Base-by-base conservation (phyloP, 2,113 vertebrate genomes). In the Lagopus muta region DNA sequence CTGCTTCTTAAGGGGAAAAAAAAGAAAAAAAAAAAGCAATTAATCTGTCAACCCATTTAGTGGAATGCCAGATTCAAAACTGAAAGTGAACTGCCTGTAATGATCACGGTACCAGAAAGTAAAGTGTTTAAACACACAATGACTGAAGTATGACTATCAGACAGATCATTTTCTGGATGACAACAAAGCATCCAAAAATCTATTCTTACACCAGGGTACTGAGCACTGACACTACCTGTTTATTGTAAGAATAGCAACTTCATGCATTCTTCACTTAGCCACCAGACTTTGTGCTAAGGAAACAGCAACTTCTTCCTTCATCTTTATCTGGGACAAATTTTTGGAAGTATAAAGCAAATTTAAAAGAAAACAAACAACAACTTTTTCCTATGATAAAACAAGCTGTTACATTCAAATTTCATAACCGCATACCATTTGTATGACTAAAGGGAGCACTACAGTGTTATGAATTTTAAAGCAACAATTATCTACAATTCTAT, bases 1-100 rank as follows among this genome's bases (percentile, higher is more conserved):
- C 89, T 62, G 30, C 64, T 96, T 95, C 89, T 97, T 83, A 86
- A 72, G 65, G 61, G 52, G 14, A 5, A 3, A 78, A 93, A 42
- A 43, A 43, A 15, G 15, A 42, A 86, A 65, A 82, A 65, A 70
- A 80, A 62, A 36, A 77, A 50, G 95, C 97, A 97, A 92, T 96
- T 94, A 94, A 96, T 94, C 86, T 95, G 94, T 96, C 89, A 97
- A 70, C 82, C 92, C 82, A 70, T 88, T 95, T 77, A 95, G 92
- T 28, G 69, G 62, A 88, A 95, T 76, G 86, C 76, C 90, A 92
- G 93, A 91, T 38, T 92, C 95, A 79, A 67, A 95, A 94, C 76
- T 90, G 93, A 77, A 92, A 81, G 87, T 81, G 87, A 94, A 83
- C 91, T 91, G 90, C 54, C 83, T 96, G 72, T 92, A 82, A 92